A percentile compares a stretch with the other conserved stretches of the same genome.
phyloP scores from a whole-genome alignment of 2,797 vertebrate genomes.

The Danionella dracula region DNA sequence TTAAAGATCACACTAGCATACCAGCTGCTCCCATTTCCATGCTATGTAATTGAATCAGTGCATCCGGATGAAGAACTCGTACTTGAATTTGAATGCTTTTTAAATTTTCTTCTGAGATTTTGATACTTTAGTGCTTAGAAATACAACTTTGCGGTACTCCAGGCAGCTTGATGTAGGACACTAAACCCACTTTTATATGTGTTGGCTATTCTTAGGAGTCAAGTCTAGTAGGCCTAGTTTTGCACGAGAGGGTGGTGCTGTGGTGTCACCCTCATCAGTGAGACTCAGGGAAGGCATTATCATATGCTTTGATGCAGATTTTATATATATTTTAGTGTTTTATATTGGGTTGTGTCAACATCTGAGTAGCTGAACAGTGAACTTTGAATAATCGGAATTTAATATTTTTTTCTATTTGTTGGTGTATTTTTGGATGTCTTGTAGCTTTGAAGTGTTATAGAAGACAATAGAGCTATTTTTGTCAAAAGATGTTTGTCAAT shows the following conservation, averaged over 20 bases:
- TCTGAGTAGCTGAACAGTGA: background rate
- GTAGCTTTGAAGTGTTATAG: background rate
- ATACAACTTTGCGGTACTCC: background rate
- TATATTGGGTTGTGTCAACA: too few species aligned
- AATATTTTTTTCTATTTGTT: background rate
- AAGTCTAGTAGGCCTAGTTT: conserved; percentile 33
- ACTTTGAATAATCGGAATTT: background rate
- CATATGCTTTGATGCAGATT: too few species aligned
- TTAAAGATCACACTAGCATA: conserved; percentile 61
- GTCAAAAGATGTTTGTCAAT: too few species aligned
- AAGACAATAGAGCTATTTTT: background rate
- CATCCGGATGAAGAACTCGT: conserved; percentile 37
- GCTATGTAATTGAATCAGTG: conserved; percentile 58
- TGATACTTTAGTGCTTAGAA: background rate
- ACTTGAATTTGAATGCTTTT: conserved; percentile 42
- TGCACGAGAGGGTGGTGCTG: conserved; percentile 7
- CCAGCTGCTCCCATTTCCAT: conserved; percentile 61
- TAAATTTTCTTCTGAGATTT: background rate
- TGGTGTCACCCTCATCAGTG: background rate
- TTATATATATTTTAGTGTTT: too few species aligned
- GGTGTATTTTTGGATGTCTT: background rate
- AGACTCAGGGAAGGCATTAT: background rate
- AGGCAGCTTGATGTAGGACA: conserved; percentile 32
- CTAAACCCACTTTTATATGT: conserved; percentile 35
- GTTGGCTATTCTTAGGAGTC: conserved; percentile 42